A percentile compares a stretch with the other conserved stretches of the same genome.
phyloP scores from a whole-genome alignment of 2,797 vertebrate genomes.

The Gymnopithys bicolor region DNA sequence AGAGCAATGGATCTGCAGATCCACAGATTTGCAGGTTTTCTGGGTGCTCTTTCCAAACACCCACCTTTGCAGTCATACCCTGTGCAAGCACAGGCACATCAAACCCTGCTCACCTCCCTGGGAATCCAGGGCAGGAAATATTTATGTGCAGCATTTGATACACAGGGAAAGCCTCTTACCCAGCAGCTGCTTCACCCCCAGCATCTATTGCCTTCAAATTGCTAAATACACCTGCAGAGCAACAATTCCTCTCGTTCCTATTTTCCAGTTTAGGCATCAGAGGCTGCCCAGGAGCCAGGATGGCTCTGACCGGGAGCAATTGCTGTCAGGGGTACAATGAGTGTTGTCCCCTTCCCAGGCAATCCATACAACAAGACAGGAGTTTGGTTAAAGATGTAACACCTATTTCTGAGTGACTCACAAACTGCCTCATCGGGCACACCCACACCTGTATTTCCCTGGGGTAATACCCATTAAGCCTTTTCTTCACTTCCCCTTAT shows the following conservation, averaged over 20 bases:
- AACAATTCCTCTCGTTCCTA: not conserved
- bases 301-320: not conserved
- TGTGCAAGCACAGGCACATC: not conserved
- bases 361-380: accelerated
- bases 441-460: not conserved
- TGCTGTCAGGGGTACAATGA: accelerated
- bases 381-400: not conserved
- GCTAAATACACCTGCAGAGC: not conserved
- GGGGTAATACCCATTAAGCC: not conserved
- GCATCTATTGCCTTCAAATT: not conserved
- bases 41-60: not conserved
- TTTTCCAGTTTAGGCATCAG: not conserved
- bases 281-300: not conserved
- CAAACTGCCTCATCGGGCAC: not conserved
- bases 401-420: not conserved
- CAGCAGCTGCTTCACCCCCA: not conserved
- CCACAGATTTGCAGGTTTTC: not conserved
- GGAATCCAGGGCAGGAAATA: not conserved
- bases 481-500: not conserved
- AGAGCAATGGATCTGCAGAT: no score
- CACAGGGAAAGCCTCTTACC: not conserved
- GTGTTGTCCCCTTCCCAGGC: not conserved
- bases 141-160: not conserved
- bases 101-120: not conserved
- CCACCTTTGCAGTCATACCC: not conserved